Base-by-base conservation (phyloP, 2,113 vertebrate species). In the Sphaerodactylus townsendi region DNA sequence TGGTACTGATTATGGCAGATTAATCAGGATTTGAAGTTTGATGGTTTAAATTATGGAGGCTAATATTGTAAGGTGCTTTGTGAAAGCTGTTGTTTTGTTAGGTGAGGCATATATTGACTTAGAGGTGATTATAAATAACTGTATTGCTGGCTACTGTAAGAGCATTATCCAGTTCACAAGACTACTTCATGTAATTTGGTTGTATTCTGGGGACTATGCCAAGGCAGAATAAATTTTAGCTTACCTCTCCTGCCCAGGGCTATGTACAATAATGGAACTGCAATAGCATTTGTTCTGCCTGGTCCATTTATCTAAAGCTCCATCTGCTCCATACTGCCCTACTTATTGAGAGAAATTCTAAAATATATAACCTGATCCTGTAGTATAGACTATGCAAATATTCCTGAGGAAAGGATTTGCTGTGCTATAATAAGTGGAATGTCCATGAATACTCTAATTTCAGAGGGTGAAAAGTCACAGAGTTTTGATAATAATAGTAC, bases 81-180 rank as follows among this genome's bases (percentile, higher is more conserved):
- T 64, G 37, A 30, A 77, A 35, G 39, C 33, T 72, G 2, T 50
- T 35, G 33, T 13, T 69, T 87, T 82, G 46, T 78, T 50, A 84
- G 33, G 50, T 87, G 2, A 74, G 76, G n/a, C 37, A 85, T 37
- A 87, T 41, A 35, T 80, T 68, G 59, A 46, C 59, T 78, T 77
- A 62, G 33, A 77, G 81, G 35, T 65, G 23, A 81, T 1, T 1
- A 5, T 65, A 76, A 79, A 88, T 80, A 77, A 59, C 69, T n/a
- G 25, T 70, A 30, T 79, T 86, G 46, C 64, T 89, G 5, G 87
- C 77, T 89, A 19, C 81, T 70, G 21, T 72, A 30, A 39, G 37
- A 90, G 39, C 59, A 70, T 90, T 79, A 79, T 79, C 82, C 69
- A 77, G 5, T 84, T 85, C 73, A 70, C 70, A 80, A 69, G 79